Percentiles rank a stretch among this genome's conserved stretches.
Conservation (phyloP, 2,888 invertebrate species). For the Xestia ashworthii region DNA sequence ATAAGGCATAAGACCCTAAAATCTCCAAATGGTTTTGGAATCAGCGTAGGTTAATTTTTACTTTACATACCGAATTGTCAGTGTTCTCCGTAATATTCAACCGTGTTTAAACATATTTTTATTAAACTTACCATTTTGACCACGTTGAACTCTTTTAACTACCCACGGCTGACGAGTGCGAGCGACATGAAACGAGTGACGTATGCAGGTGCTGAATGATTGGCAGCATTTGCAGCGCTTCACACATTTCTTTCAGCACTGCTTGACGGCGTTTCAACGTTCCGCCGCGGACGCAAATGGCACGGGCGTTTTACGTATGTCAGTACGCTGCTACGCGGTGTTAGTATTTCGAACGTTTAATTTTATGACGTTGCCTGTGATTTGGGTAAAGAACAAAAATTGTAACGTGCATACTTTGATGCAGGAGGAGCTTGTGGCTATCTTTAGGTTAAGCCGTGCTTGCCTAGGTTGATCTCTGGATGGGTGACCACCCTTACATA, state of each 20-base stretch:
- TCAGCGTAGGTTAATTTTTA: too few relatives aligned
- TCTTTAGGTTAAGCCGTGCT: too few relatives aligned
- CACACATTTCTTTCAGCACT: conserved; percentile 53
- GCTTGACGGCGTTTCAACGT: conserved; percentile 39
- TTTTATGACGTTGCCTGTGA: not conserved
- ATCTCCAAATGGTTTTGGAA: too few relatives aligned
- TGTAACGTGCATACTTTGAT: not conserved
- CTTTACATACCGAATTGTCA: too few relatives aligned
- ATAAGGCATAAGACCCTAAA: too few relatives aligned
- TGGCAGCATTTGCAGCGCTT: conserved; percentile 50
- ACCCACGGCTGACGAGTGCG: conserved; percentile 7
- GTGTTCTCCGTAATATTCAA: not conserved
- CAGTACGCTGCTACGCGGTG: not conserved
- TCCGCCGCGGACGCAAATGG: conserved; percentile 16
- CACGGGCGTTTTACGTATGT: conserved; percentile 14
- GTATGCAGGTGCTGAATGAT: conserved; percentile 41
- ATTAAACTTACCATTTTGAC: conserved; percentile 18
- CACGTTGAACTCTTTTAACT: conserved; percentile 24
- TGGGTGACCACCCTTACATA: too few relatives aligned
- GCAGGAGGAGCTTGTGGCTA: not conserved
- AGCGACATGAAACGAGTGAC: conserved; percentile 47
- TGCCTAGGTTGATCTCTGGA: too few relatives aligned
- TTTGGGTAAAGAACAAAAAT: not conserved
- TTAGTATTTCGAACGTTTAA: conserved; percentile 10
- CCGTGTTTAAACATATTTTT: not conserved